A percentile compares a stretch with the other conserved stretches of the same genome.
Conservation (phyloP, 2,888 invertebrate species). For the Phyllotreta cruciferae region DNA sequence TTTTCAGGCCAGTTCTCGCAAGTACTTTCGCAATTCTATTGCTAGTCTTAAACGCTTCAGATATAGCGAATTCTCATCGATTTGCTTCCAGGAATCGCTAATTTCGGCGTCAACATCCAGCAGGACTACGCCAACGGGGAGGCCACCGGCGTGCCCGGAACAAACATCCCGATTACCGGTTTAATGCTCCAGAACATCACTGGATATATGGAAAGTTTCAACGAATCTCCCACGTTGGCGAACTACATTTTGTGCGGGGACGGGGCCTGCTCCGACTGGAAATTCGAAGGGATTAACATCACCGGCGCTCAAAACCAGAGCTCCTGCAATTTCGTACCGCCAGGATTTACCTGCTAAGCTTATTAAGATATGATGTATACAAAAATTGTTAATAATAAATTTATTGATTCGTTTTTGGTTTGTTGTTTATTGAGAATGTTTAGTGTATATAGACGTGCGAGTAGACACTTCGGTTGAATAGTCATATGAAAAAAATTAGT, state of each 20-base stretch:
- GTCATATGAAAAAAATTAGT: no score
- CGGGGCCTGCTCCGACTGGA: constrained; percentile 25
- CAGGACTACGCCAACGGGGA: constrained; percentile 23
- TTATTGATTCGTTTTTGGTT: no score
- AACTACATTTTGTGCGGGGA: constrained; percentile 18
- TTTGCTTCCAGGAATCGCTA: constrained; percentile 25
- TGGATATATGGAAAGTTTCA: constrained; percentile 20
- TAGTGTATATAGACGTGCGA: no score
- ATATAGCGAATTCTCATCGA: background rate
- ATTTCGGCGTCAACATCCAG: constrained; percentile 23
- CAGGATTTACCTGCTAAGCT: constrained; percentile 34
- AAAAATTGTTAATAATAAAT: background rate
- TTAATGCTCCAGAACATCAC: constrained; percentile 20
- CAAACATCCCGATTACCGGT: constrained; percentile 23
- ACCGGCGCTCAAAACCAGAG: constrained; percentile 26
- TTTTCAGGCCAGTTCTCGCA: no score
- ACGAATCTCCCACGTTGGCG: constrained; percentile 19
- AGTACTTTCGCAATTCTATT: no score
- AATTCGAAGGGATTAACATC: constrained; percentile 31
- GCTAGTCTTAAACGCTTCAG: no score
- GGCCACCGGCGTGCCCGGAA: constrained; percentile 14
- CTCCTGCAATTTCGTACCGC: constrained; percentile 33
- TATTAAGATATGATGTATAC: background rate
- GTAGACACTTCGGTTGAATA: no score
- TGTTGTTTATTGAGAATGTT: no score